These are phyloP conservation scores for Archivesica marissinica DNA, from an alignment of 1,140 invertebrate species.

Conservation along the genomic window DNA sequence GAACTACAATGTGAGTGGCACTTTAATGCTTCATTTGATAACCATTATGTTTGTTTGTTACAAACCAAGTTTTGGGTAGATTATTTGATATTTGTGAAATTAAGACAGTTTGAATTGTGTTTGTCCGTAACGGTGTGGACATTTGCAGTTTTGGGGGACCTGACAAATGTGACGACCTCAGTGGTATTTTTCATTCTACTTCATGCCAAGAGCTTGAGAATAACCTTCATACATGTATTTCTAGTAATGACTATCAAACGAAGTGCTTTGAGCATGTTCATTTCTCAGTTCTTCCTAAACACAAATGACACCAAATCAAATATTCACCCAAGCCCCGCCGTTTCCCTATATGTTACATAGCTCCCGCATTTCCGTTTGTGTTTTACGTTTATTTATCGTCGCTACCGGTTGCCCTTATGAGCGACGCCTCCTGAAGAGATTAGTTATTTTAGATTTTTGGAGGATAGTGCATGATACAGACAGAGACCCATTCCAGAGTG, in stretches of 20 bases:
- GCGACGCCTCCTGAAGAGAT: no score
- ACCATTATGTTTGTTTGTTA: background rate
- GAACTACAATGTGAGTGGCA: no score
- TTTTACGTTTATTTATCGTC: no score
- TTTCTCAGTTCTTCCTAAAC: background rate
- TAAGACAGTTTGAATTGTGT: background rate
- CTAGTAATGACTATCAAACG: background rate
- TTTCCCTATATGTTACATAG: no score
- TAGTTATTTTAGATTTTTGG: no score
- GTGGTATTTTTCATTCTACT: background rate
- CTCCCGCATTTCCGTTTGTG: no score
- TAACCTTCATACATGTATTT: background rate
- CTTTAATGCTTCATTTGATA: no score
- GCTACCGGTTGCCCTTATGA: no score
- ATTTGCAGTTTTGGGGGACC: background rate
- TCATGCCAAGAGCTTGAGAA: background rate
- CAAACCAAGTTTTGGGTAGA: no score
- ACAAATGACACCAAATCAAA: background rate
- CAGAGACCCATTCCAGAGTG: no score
- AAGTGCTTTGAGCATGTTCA: conserved; percentile 2
- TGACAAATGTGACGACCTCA: background rate
- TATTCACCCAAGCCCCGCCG: no score
- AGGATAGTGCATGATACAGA: no score
- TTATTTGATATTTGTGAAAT: background rate
- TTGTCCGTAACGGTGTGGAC: conserved; percentile 4